Evolutionary conservation across 2,113 vertebrate genomes (phyloP), one percentile per base, ranked within the genome.

Genomic region (Menura novaehollandiae): DNA sequence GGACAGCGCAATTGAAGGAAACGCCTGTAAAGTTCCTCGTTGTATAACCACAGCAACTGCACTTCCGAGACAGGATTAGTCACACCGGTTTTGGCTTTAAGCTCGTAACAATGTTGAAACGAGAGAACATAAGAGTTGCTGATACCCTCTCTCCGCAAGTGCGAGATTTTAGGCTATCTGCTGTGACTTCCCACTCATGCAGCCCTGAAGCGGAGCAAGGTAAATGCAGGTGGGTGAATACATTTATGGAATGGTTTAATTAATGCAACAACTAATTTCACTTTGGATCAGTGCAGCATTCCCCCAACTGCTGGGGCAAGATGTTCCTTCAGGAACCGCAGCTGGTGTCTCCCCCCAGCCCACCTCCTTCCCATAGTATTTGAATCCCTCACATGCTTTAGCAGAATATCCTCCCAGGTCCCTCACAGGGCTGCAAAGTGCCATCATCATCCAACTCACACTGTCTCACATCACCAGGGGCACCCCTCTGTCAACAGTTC

Each of bases 21-120:
- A 82, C 12, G 4, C 47, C 55, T 66, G 52, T 13, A 10, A 67
- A n/a, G 67, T 52, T 75, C 73, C 60, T 75, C 18, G 11, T 63
- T 80, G 46, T 74, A 63, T 28, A 93, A 83, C 56, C 39, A 30
- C 89, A 82, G 77, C 73, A 89, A 86, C 82, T 85, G 81, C 66
- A 30, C 80, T 96, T 97, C 95, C 46, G 26, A 85, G 83, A 81
- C 51, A 80, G 58, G 73, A 60, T 83, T 62, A 93, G 88, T 93
- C 83, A 78, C 69, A 83, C 81, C 41, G 13, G n/a, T 56, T 92
- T 93, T 59, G 77, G 80, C 83, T 94, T 73, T 64, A 49, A 84
- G 76, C 60, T 88, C 51, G 1, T 55, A 88, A 88, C 53, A 87
- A 46, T 0, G 2, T 53, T 86, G 87, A 91, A 95, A 94, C 0